Percentiles rank a stretch among this genome's conserved stretches.
Conservation (phyloP, 2,113 vertebrate species). For the Ornithorhynchus anatinus region DNA sequence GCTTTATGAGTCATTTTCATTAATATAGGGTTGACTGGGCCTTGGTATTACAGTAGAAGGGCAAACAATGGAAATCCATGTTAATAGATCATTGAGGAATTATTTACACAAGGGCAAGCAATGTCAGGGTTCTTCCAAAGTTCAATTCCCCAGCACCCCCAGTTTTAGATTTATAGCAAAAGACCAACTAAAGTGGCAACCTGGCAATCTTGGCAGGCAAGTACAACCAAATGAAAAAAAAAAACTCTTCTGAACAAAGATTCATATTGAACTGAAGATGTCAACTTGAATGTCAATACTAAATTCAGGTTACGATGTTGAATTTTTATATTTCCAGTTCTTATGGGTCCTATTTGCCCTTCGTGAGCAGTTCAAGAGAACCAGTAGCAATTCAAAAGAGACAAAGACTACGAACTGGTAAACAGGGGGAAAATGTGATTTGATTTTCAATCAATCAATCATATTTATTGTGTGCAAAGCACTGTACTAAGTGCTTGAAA, state of each 20-base stretch:
- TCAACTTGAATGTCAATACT: background rate
- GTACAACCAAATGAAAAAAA: background rate
- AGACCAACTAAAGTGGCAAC: background rate
- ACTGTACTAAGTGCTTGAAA: too few species aligned
- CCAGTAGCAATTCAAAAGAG: too few species aligned
- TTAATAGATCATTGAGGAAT: background rate
- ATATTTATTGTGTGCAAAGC: too few species aligned
- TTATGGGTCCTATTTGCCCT: too few species aligned
- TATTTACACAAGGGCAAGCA: background rate
- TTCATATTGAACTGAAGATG: background rate
- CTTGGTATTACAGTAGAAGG: background rate
- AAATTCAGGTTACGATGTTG: background rate
- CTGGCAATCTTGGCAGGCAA: background rate
- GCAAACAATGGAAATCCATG: background rate
- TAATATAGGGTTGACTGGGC: background rate
- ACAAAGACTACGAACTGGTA: too few species aligned
- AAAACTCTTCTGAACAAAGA: background rate
- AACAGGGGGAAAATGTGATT: too few species aligned
- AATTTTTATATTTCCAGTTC: background rate
- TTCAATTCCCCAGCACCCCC: background rate
- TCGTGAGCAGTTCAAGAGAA: too few species aligned
- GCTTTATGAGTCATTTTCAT: background rate
- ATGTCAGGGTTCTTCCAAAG: background rate
- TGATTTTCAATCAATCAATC: too few species aligned
- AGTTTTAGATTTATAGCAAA: background rate